Evolutionary conservation across 1,140 invertebrate species (phyloP).

Genomic region (Philopotamus ludificatus): DNA sequence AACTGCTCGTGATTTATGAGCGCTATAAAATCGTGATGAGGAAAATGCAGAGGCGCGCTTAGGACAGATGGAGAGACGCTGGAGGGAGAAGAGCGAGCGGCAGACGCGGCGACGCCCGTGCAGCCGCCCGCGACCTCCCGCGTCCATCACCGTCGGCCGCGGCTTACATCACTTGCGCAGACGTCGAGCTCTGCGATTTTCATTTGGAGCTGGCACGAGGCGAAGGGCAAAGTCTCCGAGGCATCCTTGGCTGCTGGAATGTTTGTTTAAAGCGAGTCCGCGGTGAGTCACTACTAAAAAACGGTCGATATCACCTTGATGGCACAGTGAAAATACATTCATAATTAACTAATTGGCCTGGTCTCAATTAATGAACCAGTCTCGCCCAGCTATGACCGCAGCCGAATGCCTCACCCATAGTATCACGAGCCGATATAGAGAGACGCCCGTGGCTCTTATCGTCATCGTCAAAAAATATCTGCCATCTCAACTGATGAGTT

Average conservation of each 20-base stretch:
- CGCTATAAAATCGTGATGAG: too few relatives aligned
- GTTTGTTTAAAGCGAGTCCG: too few relatives aligned
- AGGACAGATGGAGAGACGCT: background rate
- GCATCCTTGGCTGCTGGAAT: too few relatives aligned
- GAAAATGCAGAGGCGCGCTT: too few relatives aligned
- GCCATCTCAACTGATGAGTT: too few relatives aligned
- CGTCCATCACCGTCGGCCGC: background rate
- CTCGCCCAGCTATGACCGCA: background rate
- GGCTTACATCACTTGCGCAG: background rate
- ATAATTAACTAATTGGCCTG: slow-evolving; percentile 23
- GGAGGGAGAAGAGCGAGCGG: background rate
- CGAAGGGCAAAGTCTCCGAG: too few relatives aligned
- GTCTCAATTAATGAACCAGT: slow-evolving; percentile 17
- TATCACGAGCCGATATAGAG: slow-evolving; percentile 16
- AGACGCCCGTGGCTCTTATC: background rate
- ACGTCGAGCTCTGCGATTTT: background rate
- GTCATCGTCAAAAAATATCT: too few relatives aligned
- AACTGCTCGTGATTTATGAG: too few relatives aligned
- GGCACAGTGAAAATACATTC: slow-evolving; percentile 22
- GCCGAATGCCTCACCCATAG: slow-evolving; percentile 9
- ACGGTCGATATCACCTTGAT: too few relatives aligned
- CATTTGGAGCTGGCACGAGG: too few relatives aligned
- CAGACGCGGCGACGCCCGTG: background rate
- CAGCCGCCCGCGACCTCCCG: background rate
- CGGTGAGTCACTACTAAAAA: too few relatives aligned